phyloP scores from a whole-genome alignment of 1,140 invertebrate genomes.

The Brachionus manjavacas region DNA sequence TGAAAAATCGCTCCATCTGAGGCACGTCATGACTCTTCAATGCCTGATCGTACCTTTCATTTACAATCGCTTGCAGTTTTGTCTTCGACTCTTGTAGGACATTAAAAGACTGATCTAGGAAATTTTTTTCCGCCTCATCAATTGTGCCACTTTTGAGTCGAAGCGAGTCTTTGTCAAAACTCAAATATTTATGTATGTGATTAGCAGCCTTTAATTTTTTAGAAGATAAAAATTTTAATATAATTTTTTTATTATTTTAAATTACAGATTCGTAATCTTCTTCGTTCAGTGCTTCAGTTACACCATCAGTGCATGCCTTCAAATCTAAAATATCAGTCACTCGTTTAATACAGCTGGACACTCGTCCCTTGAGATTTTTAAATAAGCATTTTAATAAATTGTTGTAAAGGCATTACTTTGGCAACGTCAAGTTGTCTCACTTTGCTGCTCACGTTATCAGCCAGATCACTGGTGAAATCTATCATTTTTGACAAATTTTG shows the following conservation, averaged over 20 bases:
- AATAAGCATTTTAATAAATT: conserved; percentile 7
- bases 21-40: conserved; percentile 77
- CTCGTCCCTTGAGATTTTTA: conserved; percentile 67
- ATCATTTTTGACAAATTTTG: conserved; percentile 53
- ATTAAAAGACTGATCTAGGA: conserved; percentile 68
- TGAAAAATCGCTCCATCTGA: conserved; percentile 91
- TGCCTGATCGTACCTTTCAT: conserved; percentile 82
- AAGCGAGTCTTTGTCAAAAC: conserved; percentile 84
- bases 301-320: conserved; percentile 88
- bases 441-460: conserved; percentile 90
- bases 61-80: conserved; percentile 69
- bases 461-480: conserved; percentile 75
- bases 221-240: neutral
- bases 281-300: conserved; percentile 80
- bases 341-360: conserved; percentile 84
- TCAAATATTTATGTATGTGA: conserved; percentile 87
- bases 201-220: conserved; percentile 69
- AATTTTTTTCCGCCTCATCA: conserved; percentile 58
- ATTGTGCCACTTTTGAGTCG: conserved; percentile 66
- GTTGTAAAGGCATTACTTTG: conserved; percentile 64
- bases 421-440: conserved; percentile 86
- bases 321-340: conserved; percentile 94
- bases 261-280: conserved; percentile 65
- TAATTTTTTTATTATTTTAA: conserved; percentile 59
- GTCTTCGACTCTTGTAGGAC: conserved; percentile 78